Base-by-base conservation (phyloP, 2,113 vertebrate genomes). In the Syrrhaptes paradoxus region DNA sequence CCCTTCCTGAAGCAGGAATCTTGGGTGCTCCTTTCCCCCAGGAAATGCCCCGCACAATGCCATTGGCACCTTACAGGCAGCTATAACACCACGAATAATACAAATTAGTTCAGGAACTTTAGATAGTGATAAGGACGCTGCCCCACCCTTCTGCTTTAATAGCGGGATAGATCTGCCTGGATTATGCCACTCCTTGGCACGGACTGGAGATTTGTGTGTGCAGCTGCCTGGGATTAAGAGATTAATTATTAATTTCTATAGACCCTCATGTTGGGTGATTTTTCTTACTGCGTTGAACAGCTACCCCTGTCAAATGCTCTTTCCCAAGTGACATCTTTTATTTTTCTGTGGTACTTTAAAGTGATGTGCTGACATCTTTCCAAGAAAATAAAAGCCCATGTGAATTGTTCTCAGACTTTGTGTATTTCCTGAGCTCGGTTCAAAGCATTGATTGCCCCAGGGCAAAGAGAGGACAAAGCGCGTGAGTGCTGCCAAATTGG, bases 161-260 rank as follows among this genome's bases (percentile, higher is more conserved):
- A 61, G 62, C 55, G 55, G 87, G 77, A 46, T 74, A 52, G 52
- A 63, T 62, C 32, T 78, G 51, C 62, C 32, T 1, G 9, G 59
- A n/a, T 94, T 83, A 8, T 67, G 65, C 4, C 70, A 32, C 71
- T 95, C 73, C 92, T 95, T 90, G 90, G 93, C 88, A 95, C 93
- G 85, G 89, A 63, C 45, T 19, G 65, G 7, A 38, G 34, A 28
- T 34, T 70, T 63, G 41, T 48, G 22, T 43, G 51, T 70, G 76
- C 80, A 86, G 77, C 67, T 90, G 85, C 84, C 52, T 55, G 72
- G 24, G 17, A 48, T 63, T 79, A 57, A 85, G 36, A 83, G 76
- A 89, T 95, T 88, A 92, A 91, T 95, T 70, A 92, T 90, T 95
- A 73, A 90, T 87, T 96, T 94, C 80, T 83, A 70, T 15, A 32